Evolutionary conservation across 2,113 vertebrate species (phyloP), one percentile per base, ranked within the genome.

Genomic region (Steatornis caripensis): DNA sequence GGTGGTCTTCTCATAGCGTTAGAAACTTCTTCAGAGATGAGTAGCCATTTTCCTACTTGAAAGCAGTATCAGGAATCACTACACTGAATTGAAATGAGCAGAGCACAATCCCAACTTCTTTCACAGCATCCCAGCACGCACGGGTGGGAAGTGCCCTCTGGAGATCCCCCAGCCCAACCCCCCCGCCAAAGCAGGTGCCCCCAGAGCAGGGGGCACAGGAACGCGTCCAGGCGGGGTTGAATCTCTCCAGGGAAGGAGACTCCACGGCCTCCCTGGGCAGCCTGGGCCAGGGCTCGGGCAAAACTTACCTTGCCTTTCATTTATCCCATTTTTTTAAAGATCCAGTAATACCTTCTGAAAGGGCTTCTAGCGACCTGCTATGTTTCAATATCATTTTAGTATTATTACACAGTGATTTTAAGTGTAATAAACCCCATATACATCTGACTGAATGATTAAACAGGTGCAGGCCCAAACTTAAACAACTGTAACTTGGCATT

Each of bases 391-490:
- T 57, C 72, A 76, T 89, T 84, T 92, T 69, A 72, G 26, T 60
- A 69, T 36, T 65, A 89, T 51, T 93, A n/a, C n/a, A n/a, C n/a
- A 78, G 74, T 37, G 41, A 85, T 92, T 97, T 96, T 93, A 88
- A 79, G 92, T 85, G 60, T 55, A 92, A 83, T 92, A 84, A 84
- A 83, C 70, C 6, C 37, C 75, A 62, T 45, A 86, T 58, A 87
- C 74, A 72, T 95, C 74, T 90, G 82, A 88, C 58, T 79, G 70
- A 93, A 86, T 94, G 93, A 97, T 96, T 97, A 96, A 96, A 79
- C 80, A 80, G 94, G 69, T 84, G 60, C 87, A 93, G 82, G 66
- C 27, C 57, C 54, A 87, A 90, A 87, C 32, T 71, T 82, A 79
- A 83, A 93, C 43, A 93, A 84, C 96, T 97, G 90, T 90, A 89